Evolutionary conservation across 2,797 vertebrate genomes (phyloP).

Genomic region (Poecilia gillii): DNA sequence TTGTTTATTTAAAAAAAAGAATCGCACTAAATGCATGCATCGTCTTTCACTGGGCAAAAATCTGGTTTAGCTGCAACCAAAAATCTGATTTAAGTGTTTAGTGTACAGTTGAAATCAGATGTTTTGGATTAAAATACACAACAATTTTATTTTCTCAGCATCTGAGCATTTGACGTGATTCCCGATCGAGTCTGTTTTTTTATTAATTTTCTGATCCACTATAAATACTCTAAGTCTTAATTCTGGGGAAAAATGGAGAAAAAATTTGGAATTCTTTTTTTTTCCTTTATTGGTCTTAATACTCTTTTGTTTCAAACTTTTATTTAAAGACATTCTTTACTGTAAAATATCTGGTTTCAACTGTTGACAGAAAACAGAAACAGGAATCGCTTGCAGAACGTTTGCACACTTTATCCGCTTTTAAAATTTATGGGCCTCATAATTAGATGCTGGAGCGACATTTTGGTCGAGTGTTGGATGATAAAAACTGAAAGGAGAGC

Average conservation of each 20-base stretch:
- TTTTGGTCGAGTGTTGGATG: background rate
- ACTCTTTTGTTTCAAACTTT: no score
- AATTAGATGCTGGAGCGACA: background rate
- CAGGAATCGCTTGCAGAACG: background rate
- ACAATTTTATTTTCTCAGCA: no score
- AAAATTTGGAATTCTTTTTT: no score
- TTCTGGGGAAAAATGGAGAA: no score
- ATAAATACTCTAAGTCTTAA: no score
- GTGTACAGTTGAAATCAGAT: background rate
- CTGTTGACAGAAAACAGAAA: background rate
- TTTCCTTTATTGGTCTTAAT: no score
- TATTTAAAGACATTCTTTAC: background rate
- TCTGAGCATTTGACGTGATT: no score
- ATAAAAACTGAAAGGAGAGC: conserved; percentile 8
- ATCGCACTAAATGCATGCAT: background rate
- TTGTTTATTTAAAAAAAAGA: conserved; percentile 14
- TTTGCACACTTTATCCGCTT: background rate
- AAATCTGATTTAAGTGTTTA: background rate
- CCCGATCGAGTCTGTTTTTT: no score
- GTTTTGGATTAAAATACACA: background rate
- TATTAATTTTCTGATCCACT: no score
- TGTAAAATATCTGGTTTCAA: background rate
- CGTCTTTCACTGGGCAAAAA: background rate
- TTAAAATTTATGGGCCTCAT: background rate
- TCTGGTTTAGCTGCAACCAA: background rate